A percentile compares a stretch with the other conserved stretches of the same genome.
Conservation (phyloP, 2,888 invertebrate species). For the Chaitophorus viminalis region DNA sequence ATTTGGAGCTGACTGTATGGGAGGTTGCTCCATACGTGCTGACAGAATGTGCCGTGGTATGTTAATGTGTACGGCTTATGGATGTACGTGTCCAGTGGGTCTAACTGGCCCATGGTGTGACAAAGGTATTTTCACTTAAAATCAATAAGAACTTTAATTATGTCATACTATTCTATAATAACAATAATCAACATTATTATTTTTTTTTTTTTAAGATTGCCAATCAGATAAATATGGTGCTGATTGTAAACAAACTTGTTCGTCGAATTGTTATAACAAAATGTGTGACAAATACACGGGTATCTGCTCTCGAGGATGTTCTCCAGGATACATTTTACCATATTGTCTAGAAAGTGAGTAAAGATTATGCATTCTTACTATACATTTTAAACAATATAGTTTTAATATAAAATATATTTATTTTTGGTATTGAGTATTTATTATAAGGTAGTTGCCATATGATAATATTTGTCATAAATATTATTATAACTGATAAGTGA, state of each 20-base stretch:
- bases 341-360: conserved; percentile 20
- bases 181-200: too few species aligned
- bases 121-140: neutral
- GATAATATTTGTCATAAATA: too few species aligned
- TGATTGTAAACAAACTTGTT: neutral
- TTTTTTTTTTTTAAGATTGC: conserved; percentile 8
- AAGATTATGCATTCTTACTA: too few species aligned
- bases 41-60: conserved; percentile 26
- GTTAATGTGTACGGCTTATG: conserved; percentile 15
- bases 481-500: too few species aligned
- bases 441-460: too few species aligned
- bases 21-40: neutral
- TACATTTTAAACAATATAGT: too few species aligned
- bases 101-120: conserved; percentile 25
- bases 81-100: conserved; percentile 28
- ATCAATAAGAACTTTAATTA: neutral
- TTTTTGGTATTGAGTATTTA: too few species aligned
- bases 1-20: conserved; percentile 1
- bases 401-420: too few species aligned
- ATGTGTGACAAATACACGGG: conserved; percentile 5
- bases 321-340: neutral
- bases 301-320: neutral
- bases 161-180: neutral
- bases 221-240: neutral
- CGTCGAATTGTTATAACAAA: neutral